These are phyloP conservation scores for Pissodes strobi DNA, from an alignment of 1,140 invertebrate genomes.

Conservation along the genomic window DNA sequence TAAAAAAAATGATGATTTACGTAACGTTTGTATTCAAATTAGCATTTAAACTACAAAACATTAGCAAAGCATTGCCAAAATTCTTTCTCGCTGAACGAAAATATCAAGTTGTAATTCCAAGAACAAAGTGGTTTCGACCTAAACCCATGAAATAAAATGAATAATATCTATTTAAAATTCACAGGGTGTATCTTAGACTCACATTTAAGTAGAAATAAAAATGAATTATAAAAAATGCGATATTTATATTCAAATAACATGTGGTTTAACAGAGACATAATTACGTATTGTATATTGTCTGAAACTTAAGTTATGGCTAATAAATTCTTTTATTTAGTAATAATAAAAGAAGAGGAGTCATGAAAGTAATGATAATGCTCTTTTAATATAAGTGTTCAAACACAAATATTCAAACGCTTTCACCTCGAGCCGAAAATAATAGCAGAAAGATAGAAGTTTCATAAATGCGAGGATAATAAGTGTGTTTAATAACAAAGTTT, in stretches of 20 bases:
- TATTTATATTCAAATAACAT: constrained; percentile 29
- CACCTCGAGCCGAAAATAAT: too few relatives aligned
- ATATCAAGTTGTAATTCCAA: too few relatives aligned
- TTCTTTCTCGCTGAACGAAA: too few relatives aligned
- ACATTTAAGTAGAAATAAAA: constrained; percentile 20
- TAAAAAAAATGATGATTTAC: too few relatives aligned
- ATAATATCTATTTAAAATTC: constrained; percentile 14
- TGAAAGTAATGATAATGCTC: constrained; percentile 13
- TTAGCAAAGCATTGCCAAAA: too few relatives aligned
- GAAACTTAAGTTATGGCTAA: constrained; percentile 17
- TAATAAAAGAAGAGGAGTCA: constrained; percentile 7
- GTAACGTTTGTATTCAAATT: too few relatives aligned
- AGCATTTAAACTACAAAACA: too few relatives aligned
- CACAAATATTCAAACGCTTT: too few relatives aligned
- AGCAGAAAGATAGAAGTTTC: too few relatives aligned
- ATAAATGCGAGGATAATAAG: too few relatives aligned
- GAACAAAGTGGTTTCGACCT: neutral
- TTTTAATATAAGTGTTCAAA: too few relatives aligned
- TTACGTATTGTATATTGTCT: constrained; percentile 28
- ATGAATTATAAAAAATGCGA: constrained; percentile 19
- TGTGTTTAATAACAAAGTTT: too few relatives aligned
- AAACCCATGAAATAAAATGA: constrained; percentile 9
- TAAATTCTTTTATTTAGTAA: constrained; percentile 17
- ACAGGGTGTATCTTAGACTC: constrained; percentile 8
- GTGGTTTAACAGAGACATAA: constrained; percentile 14